phyloP scores from a whole-genome alignment of 2,888 invertebrate species.

The Agriopis marginaria region DNA sequence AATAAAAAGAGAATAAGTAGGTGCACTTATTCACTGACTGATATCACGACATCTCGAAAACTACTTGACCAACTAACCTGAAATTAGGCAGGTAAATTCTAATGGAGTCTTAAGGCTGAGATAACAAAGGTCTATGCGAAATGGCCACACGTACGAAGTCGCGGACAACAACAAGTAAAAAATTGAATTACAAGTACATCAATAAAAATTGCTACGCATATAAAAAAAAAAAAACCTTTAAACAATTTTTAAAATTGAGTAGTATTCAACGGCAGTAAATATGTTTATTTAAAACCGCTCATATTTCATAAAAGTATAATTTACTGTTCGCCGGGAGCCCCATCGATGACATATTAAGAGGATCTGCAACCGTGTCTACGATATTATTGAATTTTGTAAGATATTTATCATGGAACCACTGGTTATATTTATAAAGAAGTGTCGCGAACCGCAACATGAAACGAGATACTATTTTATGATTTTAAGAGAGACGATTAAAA shows the following conservation, averaged over 20 bases:
- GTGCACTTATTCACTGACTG: too few species aligned
- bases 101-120: too few species aligned
- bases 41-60: too few species aligned
- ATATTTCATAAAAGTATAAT: conserved; percentile 46
- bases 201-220: conserved; percentile 1
- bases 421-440: conserved; percentile 42
- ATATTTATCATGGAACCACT: conserved; percentile 44
- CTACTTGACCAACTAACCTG: too few species aligned
- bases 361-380: conserved; percentile 45
- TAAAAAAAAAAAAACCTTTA: conserved; percentile 13
- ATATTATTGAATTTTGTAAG: conserved; percentile 49
- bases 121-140: too few species aligned
- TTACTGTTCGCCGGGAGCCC: conserved; percentile 46
- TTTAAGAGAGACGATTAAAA: conserved; percentile 13
- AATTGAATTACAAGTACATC: neutral
- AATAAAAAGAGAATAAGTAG: too few species aligned
- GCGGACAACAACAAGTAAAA: neutral
- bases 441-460: conserved; percentile 35
- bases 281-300: conserved; percentile 28
- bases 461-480: conserved; percentile 12
- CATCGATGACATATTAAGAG: conserved; percentile 51
- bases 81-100: too few species aligned
- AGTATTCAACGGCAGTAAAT: neutral
- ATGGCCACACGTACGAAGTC: too few species aligned
- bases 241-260: conserved; percentile 15